A percentile compares a stretch with the other conserved stretches of the same genome.
These are phyloP conservation scores for Lycodopsis pacificus DNA, from an alignment of 2,797 vertebrate species.

Conservation along the genomic window DNA sequence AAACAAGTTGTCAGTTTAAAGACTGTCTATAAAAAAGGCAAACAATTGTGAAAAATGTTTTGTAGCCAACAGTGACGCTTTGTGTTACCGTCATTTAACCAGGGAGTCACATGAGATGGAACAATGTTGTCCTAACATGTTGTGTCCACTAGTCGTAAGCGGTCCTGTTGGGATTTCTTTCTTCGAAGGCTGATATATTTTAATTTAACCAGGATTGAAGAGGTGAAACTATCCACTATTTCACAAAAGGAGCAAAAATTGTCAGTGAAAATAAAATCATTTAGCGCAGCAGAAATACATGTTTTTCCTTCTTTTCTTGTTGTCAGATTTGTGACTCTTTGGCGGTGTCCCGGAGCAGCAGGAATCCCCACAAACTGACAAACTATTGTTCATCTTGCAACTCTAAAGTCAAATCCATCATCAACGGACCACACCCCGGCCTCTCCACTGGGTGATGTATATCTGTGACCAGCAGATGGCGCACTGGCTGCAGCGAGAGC, in stretches of 20 bases:
- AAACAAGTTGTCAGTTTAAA: too few species aligned
- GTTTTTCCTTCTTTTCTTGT: not conserved
- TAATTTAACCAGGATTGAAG: not conserved
- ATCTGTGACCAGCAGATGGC: slow-evolving; percentile 53
- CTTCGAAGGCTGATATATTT: not conserved
- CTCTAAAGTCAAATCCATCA: not conserved
- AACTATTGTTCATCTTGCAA: not conserved
- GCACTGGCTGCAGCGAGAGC: slow-evolving; percentile 24
- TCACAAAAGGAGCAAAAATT: not conserved
- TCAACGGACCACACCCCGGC: slow-evolving; percentile 20
- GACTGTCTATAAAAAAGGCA: too few species aligned
- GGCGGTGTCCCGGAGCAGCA: not conserved
- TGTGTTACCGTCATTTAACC: too few species aligned
- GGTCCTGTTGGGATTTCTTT: too few species aligned
- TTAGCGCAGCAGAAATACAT: too few species aligned
- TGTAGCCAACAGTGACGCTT: too few species aligned
- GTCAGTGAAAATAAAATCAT: not conserved
- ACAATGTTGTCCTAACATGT: too few species aligned
- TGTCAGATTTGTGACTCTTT: not conserved
- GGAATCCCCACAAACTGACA: not conserved
- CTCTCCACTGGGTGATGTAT: not conserved
- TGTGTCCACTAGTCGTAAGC: too few species aligned
- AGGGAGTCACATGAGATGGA: too few species aligned
- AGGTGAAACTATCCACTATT: too few species aligned
- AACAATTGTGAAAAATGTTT: too few species aligned